These are phyloP conservation scores for Fragum whitleyi DNA, from an alignment of 2,888 invertebrate genomes.

Conservation along the genomic window DNA sequence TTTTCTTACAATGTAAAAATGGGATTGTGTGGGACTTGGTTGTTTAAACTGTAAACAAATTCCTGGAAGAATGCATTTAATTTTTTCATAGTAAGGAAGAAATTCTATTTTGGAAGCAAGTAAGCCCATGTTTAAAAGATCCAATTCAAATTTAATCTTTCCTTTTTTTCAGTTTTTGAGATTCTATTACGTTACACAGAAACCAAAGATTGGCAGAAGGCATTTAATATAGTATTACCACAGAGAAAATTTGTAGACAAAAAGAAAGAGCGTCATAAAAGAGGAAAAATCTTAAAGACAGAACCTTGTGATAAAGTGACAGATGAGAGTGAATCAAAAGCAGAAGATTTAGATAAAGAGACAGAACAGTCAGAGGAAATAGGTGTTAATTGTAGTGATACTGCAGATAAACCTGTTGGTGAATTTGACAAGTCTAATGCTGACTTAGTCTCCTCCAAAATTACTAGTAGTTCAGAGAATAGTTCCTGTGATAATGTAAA, in stretches of 20 bases:
- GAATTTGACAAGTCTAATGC: background rate
- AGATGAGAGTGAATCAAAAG: background rate
- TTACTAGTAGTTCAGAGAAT: background rate
- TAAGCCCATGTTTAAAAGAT: too few species aligned
- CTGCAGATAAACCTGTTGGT: background rate
- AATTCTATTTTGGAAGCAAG: too few species aligned
- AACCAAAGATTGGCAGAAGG: slow-evolving; percentile 84
- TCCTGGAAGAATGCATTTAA: too few species aligned
- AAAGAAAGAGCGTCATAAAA: slow-evolving; percentile 43
- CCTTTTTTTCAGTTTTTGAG: slow-evolving; percentile 85
- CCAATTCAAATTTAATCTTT: too few species aligned
- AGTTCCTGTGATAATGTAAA: background rate
- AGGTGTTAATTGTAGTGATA: background rate
- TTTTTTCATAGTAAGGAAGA: too few species aligned
- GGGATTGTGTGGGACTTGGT: too few species aligned
- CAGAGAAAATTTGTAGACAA: slow-evolving; percentile 76
- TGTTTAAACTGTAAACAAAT: too few species aligned
- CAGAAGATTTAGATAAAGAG: background rate
- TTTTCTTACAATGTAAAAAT: too few species aligned
- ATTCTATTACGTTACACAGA: slow-evolving; percentile 85
- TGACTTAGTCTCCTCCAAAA: too few species aligned
- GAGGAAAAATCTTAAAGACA: background rate
- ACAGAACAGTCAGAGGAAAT: background rate
- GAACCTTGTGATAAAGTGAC: background rate
- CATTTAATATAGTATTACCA: slow-evolving; percentile 84